Percentiles rank a stretch among this genome's conserved stretches.
These are phyloP conservation scores for Chrosomus eos DNA, from an alignment of 2,797 vertebrate genomes.

Conservation along the genomic window DNA sequence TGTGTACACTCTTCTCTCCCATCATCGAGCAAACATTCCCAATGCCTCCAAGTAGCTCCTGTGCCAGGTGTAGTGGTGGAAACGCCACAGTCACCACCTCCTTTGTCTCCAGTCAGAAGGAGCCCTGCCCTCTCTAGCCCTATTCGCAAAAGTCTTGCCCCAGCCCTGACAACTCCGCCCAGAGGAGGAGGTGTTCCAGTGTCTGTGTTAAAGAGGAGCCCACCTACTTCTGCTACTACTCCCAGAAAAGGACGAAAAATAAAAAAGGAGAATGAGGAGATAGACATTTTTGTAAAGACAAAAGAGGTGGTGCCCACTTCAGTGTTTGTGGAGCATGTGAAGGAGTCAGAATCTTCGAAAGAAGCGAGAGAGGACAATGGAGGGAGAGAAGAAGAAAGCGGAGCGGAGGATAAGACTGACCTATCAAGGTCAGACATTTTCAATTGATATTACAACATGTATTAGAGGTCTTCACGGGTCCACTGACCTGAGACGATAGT, in stretches of 20 bases:
- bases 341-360: conserved; percentile 56
- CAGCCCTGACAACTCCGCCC: conserved; percentile 67
- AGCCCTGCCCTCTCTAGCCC: conserved; percentile 55
- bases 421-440: conserved; percentile 69
- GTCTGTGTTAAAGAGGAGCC: conserved; percentile 79
- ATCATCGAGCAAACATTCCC: conserved; percentile 38
- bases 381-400: conserved; percentile 78
- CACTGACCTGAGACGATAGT: no score
- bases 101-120: conserved; percentile 65
- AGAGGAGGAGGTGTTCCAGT: conserved; percentile 73
- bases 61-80: conserved; percentile 52
- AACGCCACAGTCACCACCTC: conserved; percentile 64
- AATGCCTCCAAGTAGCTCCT: conserved; percentile 31
- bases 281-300: conserved; percentile 60
- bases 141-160: conserved; percentile 52
- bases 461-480: no score
- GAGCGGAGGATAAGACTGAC: conserved; percentile 78
- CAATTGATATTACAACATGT: neutral
- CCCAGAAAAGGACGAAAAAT: conserved; percentile 68
- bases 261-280: conserved; percentile 69
- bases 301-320: conserved; percentile 60
- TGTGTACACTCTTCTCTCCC: conserved; percentile 55
- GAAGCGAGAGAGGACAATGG: conserved; percentile 68
- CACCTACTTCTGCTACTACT: conserved; percentile 64
- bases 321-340: conserved; percentile 54